phyloP scores from a whole-genome alignment of 2,113 vertebrate species.

The Cisticola juncidis region DNA sequence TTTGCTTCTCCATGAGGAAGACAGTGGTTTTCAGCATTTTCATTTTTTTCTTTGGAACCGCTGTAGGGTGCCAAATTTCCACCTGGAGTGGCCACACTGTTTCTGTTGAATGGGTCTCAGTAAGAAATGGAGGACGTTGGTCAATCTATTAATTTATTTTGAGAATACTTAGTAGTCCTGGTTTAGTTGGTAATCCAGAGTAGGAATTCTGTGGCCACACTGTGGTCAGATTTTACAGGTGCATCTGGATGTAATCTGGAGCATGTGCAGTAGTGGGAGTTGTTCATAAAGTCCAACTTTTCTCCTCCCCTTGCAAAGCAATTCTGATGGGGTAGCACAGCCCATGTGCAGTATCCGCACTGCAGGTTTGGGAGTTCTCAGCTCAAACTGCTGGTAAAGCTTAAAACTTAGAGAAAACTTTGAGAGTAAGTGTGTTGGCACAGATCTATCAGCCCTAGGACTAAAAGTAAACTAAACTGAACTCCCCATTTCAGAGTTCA shows the following conservation, averaged over 20 bases:
- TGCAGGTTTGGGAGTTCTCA: neutral
- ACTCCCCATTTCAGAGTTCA: neutral
- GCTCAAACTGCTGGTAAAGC: neutral
- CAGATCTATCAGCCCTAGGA: neutral
- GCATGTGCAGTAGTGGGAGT: neutral
- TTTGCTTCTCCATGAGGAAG: neutral
- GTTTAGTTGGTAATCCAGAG: neutral
- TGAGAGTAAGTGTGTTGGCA: neutral
- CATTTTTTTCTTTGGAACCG: neutral
- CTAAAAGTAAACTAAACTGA: neutral
- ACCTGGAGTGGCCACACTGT: rapidly evolving
- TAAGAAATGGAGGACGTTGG: neutral
- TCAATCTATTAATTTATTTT: neutral
- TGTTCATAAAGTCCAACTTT: neutral
- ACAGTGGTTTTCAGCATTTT: neutral
- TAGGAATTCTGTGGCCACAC: neutral
- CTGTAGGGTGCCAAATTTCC: neutral
- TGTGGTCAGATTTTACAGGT: neutral
- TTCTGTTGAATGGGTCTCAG: neutral
- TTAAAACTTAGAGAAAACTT: neutral
- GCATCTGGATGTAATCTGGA: neutral
- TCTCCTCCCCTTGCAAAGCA: neutral
- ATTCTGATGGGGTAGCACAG: neutral
- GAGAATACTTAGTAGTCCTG: neutral
- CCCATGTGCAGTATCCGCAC: neutral